These are phyloP conservation scores for chimpanzee (Pan troglodytes) DNA, from an alignment of 2,113 vertebrate genomes.

Conservation along the genomic window DNA sequence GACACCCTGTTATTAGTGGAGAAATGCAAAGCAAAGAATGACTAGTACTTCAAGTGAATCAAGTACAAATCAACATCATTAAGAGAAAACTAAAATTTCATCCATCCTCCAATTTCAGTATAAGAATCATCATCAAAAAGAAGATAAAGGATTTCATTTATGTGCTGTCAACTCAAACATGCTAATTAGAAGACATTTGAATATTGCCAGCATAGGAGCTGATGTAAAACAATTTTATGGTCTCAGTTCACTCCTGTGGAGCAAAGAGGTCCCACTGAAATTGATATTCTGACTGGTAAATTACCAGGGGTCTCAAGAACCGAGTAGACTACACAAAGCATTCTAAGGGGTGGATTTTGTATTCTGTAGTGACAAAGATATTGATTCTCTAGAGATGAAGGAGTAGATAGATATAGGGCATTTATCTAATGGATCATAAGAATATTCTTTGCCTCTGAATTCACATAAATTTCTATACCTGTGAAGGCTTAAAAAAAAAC, in stretches of 20 bases:
- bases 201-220: not conserved
- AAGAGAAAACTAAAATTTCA: constrained; percentile 6
- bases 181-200: not conserved
- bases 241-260: not conserved
- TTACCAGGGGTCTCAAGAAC: not conserved
- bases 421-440: constrained; percentile 40
- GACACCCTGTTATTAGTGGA: not conserved
- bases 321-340: not conserved
- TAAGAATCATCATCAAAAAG: not conserved
- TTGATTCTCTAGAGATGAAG: not conserved
- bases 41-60: not conserved
- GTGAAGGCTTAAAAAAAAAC: constrained; percentile 47
- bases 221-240: not conserved
- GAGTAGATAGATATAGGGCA: not conserved
- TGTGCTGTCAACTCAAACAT: not conserved
- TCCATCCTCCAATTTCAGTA: not conserved
- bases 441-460: constrained; percentile 30
- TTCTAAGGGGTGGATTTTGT: not conserved
- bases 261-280: not conserved
- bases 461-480: constrained; percentile 44
- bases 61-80: constrained; percentile 23
- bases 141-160: not conserved
- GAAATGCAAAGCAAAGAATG: constrained; percentile 9
- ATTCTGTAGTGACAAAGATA: not conserved
- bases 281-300: not conserved